These are phyloP conservation scores for Drosophila lini DNA, from an alignment of 1,140 invertebrate genomes.

Conservation along the genomic window DNA sequence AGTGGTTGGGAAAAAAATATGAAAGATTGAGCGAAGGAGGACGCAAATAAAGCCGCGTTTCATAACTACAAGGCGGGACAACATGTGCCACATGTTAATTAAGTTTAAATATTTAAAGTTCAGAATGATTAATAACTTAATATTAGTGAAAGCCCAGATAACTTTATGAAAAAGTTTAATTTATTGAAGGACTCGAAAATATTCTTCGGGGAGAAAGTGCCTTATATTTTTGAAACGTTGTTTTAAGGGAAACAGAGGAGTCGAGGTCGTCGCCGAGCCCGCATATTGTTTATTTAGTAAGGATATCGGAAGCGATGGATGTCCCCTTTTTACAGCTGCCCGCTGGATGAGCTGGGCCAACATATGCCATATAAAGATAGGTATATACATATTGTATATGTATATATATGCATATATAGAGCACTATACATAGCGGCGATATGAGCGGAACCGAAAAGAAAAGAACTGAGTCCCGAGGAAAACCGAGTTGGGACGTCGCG, in stretches of 20 bases:
- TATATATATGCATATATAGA: constrained; percentile 23
- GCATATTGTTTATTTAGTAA: constrained; percentile 64
- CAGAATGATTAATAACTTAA: too few relatives aligned
- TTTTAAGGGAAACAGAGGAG: constrained; percentile 6
- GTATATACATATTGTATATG: constrained; percentile 12
- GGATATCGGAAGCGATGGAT: constrained; percentile 47
- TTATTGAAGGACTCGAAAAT: background rate
- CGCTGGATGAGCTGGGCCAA: constrained; percentile 34
- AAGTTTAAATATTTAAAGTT: background rate
- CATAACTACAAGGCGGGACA: background rate
- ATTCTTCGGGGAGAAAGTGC: background rate
- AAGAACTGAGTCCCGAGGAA: constrained; percentile 34
- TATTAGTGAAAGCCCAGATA: too few relatives aligned
- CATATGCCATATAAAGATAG: constrained; percentile 43
- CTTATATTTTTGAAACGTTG: constrained; percentile 7
- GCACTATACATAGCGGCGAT: constrained; percentile 31
- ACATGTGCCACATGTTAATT: background rate
- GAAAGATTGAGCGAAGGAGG: constrained; percentile 16
- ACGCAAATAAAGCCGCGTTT: background rate
- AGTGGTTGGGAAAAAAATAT: constrained; percentile 7
- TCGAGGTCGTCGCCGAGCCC: constrained; percentile 26
- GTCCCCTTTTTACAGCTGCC: constrained; percentile 29
- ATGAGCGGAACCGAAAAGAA: constrained; percentile 39
- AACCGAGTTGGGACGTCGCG: constrained; percentile 23
- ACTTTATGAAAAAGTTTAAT: background rate